phyloP scores from a whole-genome alignment of 2,888 invertebrate species.

The Heliconius ismenius region DNA sequence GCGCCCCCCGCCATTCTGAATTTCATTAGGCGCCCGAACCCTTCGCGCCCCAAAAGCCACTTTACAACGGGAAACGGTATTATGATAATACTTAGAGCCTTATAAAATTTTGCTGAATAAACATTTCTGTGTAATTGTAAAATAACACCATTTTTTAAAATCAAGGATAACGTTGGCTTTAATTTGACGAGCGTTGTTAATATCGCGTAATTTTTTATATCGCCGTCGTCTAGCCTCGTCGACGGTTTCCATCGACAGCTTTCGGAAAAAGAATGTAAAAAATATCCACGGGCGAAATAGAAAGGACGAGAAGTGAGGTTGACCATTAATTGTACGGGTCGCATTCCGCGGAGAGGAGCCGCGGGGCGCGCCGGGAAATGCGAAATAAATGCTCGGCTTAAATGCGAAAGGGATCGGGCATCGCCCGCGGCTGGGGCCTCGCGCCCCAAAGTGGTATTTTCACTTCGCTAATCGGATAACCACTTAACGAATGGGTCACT shows the following conservation, averaged over 20 bases:
- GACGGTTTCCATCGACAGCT: slow-evolving; percentile 23
- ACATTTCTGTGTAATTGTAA: slow-evolving; percentile 76
- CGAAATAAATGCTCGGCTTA: slow-evolving; percentile 80
- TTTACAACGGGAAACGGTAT: slow-evolving; percentile 80
- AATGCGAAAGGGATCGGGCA: slow-evolving; percentile 77
- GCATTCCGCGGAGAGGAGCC: slow-evolving; percentile 62
- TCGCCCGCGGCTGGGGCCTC: slow-evolving; percentile 76
- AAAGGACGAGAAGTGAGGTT: slow-evolving; percentile 58
- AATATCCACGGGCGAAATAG: slow-evolving; percentile 49
- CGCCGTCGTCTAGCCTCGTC: not conserved
- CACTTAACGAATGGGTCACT: slow-evolving; percentile 83
- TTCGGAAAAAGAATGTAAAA: slow-evolving; percentile 37
- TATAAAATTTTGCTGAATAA: slow-evolving; percentile 79
- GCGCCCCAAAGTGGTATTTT: slow-evolving; percentile 83
- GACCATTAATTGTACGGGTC: slow-evolving; percentile 71
- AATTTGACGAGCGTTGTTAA: slow-evolving; percentile 47
- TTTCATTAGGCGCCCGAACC: slow-evolving; percentile 76
- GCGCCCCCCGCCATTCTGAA: slow-evolving; percentile 66
- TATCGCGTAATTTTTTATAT: slow-evolving; percentile 13
- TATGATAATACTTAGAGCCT: slow-evolving; percentile 79
- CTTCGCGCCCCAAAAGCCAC: slow-evolving; percentile 73
- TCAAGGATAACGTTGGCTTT: slow-evolving; percentile 48
- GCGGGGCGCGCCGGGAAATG: slow-evolving; percentile 74
- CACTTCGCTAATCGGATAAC: slow-evolving; percentile 84
- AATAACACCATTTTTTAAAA: slow-evolving; percentile 60